Conservation (phyloP, 2,113 vertebrate species). For the Climacteris rufus region DNA sequence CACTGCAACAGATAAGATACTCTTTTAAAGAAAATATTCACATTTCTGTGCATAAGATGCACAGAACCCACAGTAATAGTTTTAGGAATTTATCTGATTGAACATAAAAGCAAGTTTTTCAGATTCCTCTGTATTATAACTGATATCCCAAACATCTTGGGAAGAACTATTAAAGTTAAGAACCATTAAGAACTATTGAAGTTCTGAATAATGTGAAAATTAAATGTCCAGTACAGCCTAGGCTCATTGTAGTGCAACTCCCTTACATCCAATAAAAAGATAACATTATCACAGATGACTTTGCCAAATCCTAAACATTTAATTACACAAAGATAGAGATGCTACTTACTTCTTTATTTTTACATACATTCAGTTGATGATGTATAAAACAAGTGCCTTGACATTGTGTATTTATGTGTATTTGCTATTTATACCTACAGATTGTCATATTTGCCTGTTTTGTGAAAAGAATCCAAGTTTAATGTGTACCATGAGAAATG, state of each 20-base stretch:
- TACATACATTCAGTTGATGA: not conserved
- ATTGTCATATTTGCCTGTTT: not conserved
- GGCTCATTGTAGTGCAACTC: not conserved
- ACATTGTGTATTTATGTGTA: not conserved
- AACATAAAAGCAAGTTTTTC: not conserved
- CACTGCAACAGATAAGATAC: fast-evolving
- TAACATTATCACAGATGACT: not conserved
- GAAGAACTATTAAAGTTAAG: too few species aligned
- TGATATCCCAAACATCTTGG: not conserved
- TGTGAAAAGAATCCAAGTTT: not conserved
- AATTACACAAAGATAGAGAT: not conserved
- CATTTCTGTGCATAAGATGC: not conserved
- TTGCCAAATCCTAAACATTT: not conserved
- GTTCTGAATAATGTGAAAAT: not conserved
- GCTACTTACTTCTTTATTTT: not conserved
- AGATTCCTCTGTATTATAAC: not conserved
- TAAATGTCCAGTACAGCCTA: not conserved
- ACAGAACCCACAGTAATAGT: not conserved
- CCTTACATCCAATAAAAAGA: not conserved
- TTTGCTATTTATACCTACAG: not conserved
- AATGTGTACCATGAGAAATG: not conserved
- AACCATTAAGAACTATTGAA: not conserved
- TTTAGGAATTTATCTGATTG: not conserved
- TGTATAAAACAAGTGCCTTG: not conserved
- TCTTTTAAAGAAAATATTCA: not conserved